A percentile compares a stretch with the other conserved stretches of the same genome.
phyloP scores from a whole-genome alignment of 2,113 vertebrate species.

The Heterocephalus glaber region DNA sequence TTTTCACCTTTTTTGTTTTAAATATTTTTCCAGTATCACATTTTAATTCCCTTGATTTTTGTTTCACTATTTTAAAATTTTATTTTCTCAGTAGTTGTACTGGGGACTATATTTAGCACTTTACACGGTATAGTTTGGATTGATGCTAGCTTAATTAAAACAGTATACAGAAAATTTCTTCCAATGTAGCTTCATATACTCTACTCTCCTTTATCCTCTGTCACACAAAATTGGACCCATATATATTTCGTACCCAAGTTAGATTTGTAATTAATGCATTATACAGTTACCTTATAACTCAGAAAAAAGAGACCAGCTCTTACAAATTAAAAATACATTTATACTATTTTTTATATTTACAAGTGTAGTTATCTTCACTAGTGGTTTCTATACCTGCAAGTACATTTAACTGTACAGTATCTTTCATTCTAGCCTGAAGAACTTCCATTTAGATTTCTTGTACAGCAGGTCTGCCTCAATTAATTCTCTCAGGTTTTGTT shows the following conservation, averaged over 20 bases:
- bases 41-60: not conserved
- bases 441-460: not conserved
- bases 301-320: not conserved
- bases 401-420: not conserved
- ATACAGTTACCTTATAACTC: not conserved
- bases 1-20: constrained; percentile 11
- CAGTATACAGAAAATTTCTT: not conserved
- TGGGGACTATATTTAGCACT: not conserved
- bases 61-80: not conserved
- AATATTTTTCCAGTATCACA: not conserved
- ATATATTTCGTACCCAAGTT: not conserved
- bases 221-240: not conserved
- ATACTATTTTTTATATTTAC: not conserved
- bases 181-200: not conserved
- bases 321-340: constrained; percentile 33
- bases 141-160: not conserved
- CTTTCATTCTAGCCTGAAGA: constrained; percentile 2
- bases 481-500: not conserved
- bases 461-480: not conserved
- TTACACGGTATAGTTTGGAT: not conserved
- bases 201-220: not conserved
- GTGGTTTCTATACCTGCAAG: not conserved
- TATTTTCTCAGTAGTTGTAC: constrained; percentile 11
- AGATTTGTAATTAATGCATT: not conserved
- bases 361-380: not conserved